Conservation (phyloP, 1,140 invertebrate genomes). For the Branchinecta lindahli region DNA sequence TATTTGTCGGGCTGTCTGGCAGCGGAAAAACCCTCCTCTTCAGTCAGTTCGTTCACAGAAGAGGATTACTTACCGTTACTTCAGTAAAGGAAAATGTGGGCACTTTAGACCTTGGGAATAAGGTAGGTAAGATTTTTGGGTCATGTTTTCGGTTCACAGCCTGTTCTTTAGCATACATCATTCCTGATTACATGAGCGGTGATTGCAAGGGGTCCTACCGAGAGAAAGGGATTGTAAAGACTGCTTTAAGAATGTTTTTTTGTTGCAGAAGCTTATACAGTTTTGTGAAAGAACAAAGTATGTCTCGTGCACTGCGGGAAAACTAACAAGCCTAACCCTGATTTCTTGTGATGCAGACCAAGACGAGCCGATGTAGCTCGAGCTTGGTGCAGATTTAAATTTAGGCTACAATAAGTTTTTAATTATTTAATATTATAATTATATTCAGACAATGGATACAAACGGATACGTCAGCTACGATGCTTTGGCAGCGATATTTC, state of each 20-base stretch:
- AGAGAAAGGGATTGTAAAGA: conserved; percentile 7
- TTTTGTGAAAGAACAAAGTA: no score
- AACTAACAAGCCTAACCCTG: no score
- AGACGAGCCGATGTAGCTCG: no score
- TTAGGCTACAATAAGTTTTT: no score
- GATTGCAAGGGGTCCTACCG: not conserved
- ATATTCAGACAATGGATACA: not conserved
- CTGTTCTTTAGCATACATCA: not conserved
- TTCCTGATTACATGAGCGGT: not conserved
- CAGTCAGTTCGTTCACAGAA: conserved; percentile 49
- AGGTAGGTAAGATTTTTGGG: conserved; percentile 32
- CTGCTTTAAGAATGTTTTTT: not conserved
- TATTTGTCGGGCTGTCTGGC: conserved; percentile 66
- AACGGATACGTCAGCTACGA: no score
- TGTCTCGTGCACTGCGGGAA: no score
- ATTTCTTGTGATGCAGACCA: no score
- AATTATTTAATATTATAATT: no score
- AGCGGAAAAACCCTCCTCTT: conserved; percentile 73
- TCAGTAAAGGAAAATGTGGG: conserved; percentile 70
- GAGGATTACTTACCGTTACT: conserved; percentile 57
- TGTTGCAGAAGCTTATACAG: not conserved
- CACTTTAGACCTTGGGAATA: conserved; percentile 41
- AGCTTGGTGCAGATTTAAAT: no score
- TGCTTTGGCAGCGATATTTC: no score
- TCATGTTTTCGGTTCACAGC: not conserved